phyloP scores from a whole-genome alignment of 2,797 vertebrate genomes.

The Falco cherrug region DNA sequence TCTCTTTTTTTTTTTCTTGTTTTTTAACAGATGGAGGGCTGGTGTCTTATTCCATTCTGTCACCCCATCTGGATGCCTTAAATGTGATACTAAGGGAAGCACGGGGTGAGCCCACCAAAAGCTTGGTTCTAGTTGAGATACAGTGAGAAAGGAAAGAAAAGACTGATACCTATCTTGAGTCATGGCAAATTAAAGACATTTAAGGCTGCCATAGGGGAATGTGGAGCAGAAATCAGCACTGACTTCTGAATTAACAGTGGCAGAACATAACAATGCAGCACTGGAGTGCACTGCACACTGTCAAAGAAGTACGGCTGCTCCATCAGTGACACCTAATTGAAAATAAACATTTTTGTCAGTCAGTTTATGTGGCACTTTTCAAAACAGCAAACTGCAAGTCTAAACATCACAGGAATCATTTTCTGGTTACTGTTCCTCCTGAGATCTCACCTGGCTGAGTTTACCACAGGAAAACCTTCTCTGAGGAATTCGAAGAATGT shows the following conservation, averaged over 20 bases:
- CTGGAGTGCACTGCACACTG: neutral
- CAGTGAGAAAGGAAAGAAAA: constrained; percentile 38
- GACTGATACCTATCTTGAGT: neutral
- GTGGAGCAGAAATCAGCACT: neutral
- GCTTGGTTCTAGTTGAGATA: constrained; percentile 51
- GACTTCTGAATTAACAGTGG: neutral
- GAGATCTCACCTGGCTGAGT: neutral
- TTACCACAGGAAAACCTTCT: neutral
- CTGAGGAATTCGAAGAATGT: neutral
- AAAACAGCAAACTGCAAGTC: neutral
- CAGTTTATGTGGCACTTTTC: neutral
- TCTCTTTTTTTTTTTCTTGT: neutral
- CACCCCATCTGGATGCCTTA: constrained; percentile 75
- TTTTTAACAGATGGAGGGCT: constrained; percentile 84
- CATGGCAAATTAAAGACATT: neutral
- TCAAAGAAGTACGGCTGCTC: neutral
- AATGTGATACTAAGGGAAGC: constrained; percentile 61
- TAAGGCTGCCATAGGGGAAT: constrained; percentile 12
- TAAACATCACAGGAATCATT: neutral
- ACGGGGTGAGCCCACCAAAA: constrained; percentile 61
- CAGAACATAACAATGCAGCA: neutral
- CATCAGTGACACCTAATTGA: neutral
- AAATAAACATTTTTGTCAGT: constrained; percentile 6
- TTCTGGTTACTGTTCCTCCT: neutral
- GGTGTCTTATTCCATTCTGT: constrained; percentile 66